Evolutionary conservation across 1,140 invertebrate species (phyloP), one percentile per base, ranked within the genome.

Genomic region (Drosophila virilis): DNA sequence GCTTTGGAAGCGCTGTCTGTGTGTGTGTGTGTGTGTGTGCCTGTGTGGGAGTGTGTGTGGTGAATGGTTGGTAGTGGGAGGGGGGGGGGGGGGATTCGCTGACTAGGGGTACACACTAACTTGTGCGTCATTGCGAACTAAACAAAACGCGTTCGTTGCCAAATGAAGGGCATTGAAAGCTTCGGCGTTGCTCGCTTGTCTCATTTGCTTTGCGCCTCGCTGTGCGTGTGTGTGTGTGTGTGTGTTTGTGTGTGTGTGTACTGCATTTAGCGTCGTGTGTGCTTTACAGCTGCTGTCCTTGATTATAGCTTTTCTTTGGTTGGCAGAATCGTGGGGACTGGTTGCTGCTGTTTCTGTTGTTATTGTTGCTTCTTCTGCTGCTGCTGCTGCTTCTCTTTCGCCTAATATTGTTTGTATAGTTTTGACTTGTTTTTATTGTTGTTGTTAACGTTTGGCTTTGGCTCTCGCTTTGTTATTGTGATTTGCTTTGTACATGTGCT

Each of bases 261-360:
- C 55, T 70, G 67, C 72, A 71, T 70, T 78, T 72, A 58, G 54
- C 54, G 50, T 61, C 57, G 68, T 75, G 61, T 78, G 51, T 78
- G 71, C 76, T 78, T 75, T 78, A 74, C 77, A 74, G 66, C 75
- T 76, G 57, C 79, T 77, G 77, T 77, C 74, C 80, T 86, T 86
- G 84, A 88, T 84, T 89, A 88, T 82, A 88, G 78, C 75, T 81
- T 85, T 85, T 82, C 78, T 78, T 74, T 78, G 70, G 62, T 78
- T 85, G 65, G 60, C 74, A 78, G 57, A 77, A 77, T 65, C 54
- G 69, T 67, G 60, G 52, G 68, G 68, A 75, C 73, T 71, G 58
- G 57, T 69, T 67, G 69, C 45, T 78, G 66, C 22, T 74, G 57
- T 40, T 64, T 38, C 33, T 70, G 15, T 38, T 74, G 66, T 46